phyloP scores from a whole-genome alignment of 2,797 vertebrate species.

The Percopsis omiscomaycus region DNA sequence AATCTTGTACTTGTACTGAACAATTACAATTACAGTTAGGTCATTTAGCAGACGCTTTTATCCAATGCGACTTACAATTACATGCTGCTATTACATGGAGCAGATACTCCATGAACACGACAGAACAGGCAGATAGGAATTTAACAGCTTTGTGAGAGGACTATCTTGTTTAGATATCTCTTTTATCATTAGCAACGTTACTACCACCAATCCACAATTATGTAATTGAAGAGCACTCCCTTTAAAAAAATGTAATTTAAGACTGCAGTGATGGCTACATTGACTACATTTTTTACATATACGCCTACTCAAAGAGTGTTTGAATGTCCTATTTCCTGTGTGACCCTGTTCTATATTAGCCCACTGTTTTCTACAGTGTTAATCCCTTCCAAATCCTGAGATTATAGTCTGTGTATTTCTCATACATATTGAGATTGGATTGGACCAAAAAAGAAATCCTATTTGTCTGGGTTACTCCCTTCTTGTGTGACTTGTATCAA shows the following conservation, averaged over 20 bases:
- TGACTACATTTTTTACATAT: conserved; percentile 35
- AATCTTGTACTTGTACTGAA: too few species aligned
- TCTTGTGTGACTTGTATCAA: conserved; percentile 12
- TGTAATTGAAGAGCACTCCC: conserved; percentile 26
- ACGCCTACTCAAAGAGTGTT: conserved; percentile 39
- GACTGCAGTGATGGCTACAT: conserved; percentile 35
- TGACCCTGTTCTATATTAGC: conserved; percentile 49
- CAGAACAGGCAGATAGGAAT: conserved; percentile 23
- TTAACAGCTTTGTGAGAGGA: conserved; percentile 23
- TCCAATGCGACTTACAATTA: too few species aligned
- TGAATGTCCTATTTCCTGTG: conserved; percentile 42
- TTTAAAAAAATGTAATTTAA: conserved; percentile 27
- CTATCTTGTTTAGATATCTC: neutral
- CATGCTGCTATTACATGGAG: neutral
- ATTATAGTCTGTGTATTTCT: conserved; percentile 63
- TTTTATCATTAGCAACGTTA: neutral
- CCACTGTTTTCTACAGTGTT: conserved; percentile 46
- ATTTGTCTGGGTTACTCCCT: conserved; percentile 23
- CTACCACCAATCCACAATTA: conserved; percentile 33
- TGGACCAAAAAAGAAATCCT: conserved; percentile 13
- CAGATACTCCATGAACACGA: conserved; percentile 27
- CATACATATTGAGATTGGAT: conserved; percentile 36
- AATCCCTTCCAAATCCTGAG: conserved; percentile 62
- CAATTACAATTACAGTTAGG: neutral
- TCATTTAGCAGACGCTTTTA: neutral